Evolutionary conservation across 2,113 vertebrate species (phyloP).

Genomic region (Aspidoscelis tigris): DNA sequence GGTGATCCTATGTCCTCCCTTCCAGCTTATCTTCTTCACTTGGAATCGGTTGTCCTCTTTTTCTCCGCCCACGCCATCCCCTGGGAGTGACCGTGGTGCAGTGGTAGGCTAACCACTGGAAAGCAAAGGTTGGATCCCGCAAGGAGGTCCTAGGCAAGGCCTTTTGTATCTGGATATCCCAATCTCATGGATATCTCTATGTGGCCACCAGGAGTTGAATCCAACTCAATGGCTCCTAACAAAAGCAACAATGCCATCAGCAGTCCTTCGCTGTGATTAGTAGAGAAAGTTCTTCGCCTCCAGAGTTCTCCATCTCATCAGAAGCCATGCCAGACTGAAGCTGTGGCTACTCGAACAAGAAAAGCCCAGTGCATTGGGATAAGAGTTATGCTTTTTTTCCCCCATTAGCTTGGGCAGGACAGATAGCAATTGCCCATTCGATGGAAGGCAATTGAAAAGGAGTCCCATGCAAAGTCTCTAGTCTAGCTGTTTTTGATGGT

Average conservation of each 20-base stretch:
- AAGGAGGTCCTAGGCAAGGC: no score
- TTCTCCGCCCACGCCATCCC: no score
- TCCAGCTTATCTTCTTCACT: no score
- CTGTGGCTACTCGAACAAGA: neutral
- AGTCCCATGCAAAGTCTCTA: neutral
- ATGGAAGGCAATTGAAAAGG: neutral
- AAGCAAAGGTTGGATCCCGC: no score
- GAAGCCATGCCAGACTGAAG: neutral
- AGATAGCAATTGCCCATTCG: neutral
- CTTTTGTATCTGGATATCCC: no score
- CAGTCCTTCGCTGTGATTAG: neutral
- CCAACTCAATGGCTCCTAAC: no score
- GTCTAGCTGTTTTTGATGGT: slow-evolving; percentile 44
- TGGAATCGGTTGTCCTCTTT: neutral
- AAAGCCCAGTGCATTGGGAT: neutral
- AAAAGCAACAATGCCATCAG: no score
- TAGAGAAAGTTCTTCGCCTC: neutral
- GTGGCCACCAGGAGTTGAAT: no score
- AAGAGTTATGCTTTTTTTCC: neutral
- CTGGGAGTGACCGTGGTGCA: no score
- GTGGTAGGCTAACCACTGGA: no score
- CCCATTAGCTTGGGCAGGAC: neutral
- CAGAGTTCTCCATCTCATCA: neutral
- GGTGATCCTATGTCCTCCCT: neutral
- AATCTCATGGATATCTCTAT: no score